These are phyloP conservation scores for Eidolon dupreanum DNA, from an alignment of 2,797 vertebrate species.

Conservation along the genomic window DNA sequence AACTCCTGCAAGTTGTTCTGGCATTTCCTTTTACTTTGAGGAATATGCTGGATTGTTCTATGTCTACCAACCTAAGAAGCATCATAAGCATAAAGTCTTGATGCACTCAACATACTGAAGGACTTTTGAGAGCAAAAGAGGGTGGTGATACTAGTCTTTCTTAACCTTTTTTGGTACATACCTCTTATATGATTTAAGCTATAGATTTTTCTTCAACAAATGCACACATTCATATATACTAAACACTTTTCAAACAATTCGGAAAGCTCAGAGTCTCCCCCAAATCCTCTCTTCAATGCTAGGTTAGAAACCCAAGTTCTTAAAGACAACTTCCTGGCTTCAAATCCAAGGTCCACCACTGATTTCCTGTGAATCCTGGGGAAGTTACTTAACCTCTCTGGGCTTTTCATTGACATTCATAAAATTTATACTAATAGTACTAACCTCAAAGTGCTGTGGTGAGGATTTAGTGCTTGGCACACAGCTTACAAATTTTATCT, in stretches of 20 bases:
- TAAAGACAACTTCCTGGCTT: not conserved
- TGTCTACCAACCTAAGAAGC: not conserved
- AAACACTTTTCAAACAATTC: not conserved
- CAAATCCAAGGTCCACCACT: not conserved
- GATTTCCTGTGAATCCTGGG: not conserved
- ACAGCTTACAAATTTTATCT: not conserved
- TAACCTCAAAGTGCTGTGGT: not conserved
- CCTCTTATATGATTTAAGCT: not conserved
- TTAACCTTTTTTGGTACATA: not conserved
- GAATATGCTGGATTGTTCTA: not conserved
- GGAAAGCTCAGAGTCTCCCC: not conserved
- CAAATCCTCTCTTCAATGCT: not conserved
- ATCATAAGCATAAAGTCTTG: not conserved
- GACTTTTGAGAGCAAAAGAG: not conserved
- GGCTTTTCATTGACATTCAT: not conserved
- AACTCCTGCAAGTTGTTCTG: not conserved
- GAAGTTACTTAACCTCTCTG: slow-evolving; percentile 14
- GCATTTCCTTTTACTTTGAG: not conserved
- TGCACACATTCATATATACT: not conserved
- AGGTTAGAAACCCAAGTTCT: not conserved
- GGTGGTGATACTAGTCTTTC: not conserved
- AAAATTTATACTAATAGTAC: not conserved
- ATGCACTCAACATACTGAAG: not conserved
- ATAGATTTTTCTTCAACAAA: not conserved
- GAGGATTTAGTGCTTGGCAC: not conserved